phyloP scores from a whole-genome alignment of 1,140 invertebrate species.

The Drosophila pseudoananassae region DNA sequence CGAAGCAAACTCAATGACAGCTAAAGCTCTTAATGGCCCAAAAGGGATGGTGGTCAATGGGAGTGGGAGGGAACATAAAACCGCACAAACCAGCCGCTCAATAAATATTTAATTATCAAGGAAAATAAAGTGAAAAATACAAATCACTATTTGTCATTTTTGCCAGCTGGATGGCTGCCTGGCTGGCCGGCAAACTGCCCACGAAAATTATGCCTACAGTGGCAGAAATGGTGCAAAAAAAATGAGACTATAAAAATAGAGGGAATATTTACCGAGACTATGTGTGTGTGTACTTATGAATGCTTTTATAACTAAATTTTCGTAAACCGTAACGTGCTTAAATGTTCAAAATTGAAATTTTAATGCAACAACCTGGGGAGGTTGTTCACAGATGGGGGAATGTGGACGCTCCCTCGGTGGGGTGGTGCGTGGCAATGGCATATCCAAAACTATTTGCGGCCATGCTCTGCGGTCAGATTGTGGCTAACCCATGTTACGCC shows the following conservation, averaged over 20 bases:
- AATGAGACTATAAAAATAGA: not conserved
- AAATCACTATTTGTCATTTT: constrained; percentile 67
- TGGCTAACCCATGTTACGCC: constrained; percentile 60
- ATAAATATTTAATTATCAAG: constrained; percentile 77
- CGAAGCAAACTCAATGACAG: constrained; percentile 60
- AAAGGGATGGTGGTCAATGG: not conserved
- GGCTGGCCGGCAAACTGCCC: constrained; percentile 9
- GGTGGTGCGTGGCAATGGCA: constrained; percentile 16
- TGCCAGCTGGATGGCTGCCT: constrained; percentile 2
- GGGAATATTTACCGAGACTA: constrained; percentile 5
- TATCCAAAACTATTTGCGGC: constrained; percentile 77
- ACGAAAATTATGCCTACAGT: constrained; percentile 40
- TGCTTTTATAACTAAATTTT: constrained; percentile 79
- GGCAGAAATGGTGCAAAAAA: not conserved
- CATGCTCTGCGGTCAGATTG: constrained; percentile 71
- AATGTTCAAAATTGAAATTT: constrained; percentile 77
- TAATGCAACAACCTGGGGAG: constrained; percentile 43
- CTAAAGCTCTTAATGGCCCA: constrained; percentile 31
- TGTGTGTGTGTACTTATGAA: constrained; percentile 38
- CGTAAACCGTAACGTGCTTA: constrained; percentile 66
- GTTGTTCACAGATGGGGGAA: not conserved
- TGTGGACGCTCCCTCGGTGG: not conserved
- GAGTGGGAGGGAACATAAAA: constrained; percentile 15
- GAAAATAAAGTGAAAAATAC: constrained; percentile 35
- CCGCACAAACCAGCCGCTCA: constrained; percentile 48